These are phyloP conservation scores for Psittacula cyanocephala DNA, from an alignment of 2,113 vertebrate genomes.

Conservation along the genomic window DNA sequence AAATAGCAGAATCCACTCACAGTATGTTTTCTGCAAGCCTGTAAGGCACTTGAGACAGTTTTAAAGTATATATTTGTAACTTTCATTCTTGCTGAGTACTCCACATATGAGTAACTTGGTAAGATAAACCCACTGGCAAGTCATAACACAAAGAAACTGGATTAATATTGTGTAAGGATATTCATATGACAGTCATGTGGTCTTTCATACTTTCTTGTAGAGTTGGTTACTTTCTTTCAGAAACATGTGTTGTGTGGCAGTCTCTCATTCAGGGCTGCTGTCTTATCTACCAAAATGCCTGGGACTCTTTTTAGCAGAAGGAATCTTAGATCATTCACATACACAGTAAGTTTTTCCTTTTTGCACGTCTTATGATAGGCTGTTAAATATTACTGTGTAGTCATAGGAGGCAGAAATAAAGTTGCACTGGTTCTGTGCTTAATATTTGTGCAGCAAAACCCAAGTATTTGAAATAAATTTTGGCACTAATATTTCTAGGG, in stretches of 20 bases:
- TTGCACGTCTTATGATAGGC: not conserved
- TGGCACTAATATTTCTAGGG: not conserved
- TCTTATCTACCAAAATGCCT: slow-evolving; percentile 9
- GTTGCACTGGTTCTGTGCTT: not conserved
- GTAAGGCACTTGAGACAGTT: not conserved
- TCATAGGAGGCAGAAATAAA: not conserved
- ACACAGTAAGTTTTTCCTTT: slow-evolving; percentile 39
- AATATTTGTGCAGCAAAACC: not conserved
- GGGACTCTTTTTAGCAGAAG: slow-evolving; percentile 4
- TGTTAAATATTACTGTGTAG: not conserved
- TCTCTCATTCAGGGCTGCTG: not conserved
- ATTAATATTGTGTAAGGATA: slow-evolving; percentile 40
- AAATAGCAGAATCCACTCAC: not conserved
- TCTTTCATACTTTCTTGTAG: not conserved
- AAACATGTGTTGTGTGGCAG: not conserved
- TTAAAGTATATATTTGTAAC: not conserved
- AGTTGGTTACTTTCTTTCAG: not conserved
- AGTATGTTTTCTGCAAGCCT: not conserved
- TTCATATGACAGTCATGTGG: slow-evolving; percentile 65
- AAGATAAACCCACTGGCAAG: not conserved
- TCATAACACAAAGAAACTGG: not conserved
- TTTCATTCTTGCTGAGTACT: not conserved
- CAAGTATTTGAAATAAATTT: not conserved
- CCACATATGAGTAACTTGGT: not conserved
- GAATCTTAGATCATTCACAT: slow-evolving; percentile 8